Evolutionary conservation across 2,888 invertebrate species (phyloP).

Genomic region (Therioaphis trifolii): DNA sequence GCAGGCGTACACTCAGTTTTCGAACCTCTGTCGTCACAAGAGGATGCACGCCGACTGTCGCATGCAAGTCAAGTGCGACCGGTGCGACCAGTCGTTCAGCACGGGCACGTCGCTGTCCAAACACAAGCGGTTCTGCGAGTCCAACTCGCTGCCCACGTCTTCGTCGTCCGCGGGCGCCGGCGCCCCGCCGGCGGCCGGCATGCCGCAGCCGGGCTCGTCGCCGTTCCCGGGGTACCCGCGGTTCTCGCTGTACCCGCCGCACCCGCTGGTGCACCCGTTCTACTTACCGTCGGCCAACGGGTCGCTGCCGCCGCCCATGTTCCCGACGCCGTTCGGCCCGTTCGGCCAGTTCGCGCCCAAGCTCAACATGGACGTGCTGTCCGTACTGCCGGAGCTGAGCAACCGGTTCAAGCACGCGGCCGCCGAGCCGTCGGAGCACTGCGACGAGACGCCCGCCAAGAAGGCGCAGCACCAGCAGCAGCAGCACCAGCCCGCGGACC

Average conservation of each 20-base stretch:
- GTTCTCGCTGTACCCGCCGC: conserved; percentile 45
- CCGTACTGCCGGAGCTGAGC: background rate
- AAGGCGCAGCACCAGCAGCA: background rate
- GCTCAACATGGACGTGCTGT: conserved; percentile 33
- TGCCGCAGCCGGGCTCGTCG: conserved; percentile 66
- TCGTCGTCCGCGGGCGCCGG: background rate
- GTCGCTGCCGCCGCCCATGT: conserved; percentile 35
- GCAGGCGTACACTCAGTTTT: conserved; percentile 97
- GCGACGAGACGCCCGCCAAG: conserved; percentile 26
- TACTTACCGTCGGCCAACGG: conserved; percentile 52
- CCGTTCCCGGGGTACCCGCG: conserved; percentile 71
- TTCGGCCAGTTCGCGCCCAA: conserved; percentile 49
- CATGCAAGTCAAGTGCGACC: conserved; percentile 91
- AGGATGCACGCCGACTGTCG: conserved; percentile 98
- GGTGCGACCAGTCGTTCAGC: conserved; percentile 93
- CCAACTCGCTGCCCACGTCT: conserved; percentile 71
- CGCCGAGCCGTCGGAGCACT: background rate
- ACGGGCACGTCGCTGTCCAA: conserved; percentile 92
- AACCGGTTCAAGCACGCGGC: conserved; percentile 21
- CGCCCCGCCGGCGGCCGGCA: conserved; percentile 64
- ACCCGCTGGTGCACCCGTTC: conserved; percentile 46
- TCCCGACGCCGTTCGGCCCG: conserved; percentile 38
- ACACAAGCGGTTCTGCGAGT: conserved; percentile 96
- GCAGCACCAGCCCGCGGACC: background rate
- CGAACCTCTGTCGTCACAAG: conserved; percentile 98